Evolutionary conservation across 2,797 vertebrate species (phyloP).

Genomic region (Pampus argenteus): DNA sequence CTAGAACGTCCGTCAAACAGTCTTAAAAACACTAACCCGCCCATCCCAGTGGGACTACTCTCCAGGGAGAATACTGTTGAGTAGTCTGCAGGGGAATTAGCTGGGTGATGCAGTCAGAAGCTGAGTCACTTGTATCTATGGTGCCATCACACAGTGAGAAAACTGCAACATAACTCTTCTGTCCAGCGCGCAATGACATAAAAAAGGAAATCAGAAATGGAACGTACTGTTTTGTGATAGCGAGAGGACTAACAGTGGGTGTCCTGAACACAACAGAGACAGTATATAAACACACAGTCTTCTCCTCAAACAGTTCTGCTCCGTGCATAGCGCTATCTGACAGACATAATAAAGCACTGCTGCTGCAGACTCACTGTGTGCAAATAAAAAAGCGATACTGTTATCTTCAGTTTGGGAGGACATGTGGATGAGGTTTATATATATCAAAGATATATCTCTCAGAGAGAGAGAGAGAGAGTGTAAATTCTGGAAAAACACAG

Average conservation of each 20-base stretch:
- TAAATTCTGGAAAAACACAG: too few relatives aligned
- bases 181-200: neutral
- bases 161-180: neutral
- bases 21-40: neutral
- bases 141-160: neutral
- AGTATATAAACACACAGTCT: neutral
- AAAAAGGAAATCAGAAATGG: neutral
- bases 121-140: slow-evolving; percentile 4
- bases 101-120: neutral
- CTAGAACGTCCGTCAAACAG: neutral
- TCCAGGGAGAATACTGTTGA: neutral
- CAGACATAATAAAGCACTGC: neutral
- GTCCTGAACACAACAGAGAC: neutral
- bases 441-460: too few relatives aligned
- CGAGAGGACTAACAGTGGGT: neutral
- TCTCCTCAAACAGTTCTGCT: neutral
- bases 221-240: neutral
- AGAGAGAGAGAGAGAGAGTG: too few relatives aligned
- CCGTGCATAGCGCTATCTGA: neutral
- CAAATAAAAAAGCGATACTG: neutral
- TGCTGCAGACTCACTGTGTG: neutral
- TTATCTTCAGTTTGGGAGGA: neutral
- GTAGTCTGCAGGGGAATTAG: neutral
- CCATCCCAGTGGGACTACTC: neutral
- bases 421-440: slow-evolving; percentile 2